phyloP scores from a whole-genome alignment of 2,888 invertebrate species.

The Allophyes oxyacanthae region DNA sequence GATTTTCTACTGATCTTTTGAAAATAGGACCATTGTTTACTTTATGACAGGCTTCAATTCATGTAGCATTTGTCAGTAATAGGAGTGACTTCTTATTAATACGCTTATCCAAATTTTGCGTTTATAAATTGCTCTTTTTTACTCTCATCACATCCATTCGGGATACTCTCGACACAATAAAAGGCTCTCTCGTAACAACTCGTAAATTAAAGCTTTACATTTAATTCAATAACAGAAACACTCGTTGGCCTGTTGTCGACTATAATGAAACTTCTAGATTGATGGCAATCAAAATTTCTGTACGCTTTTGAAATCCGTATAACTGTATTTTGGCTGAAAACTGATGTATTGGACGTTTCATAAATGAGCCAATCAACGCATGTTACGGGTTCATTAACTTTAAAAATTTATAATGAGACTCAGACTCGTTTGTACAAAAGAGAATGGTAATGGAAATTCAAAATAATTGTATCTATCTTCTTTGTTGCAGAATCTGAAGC shows the following conservation, averaged over 20 bases:
- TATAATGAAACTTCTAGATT: slow-evolving; percentile 45
- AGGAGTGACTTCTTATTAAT: too few relatives aligned
- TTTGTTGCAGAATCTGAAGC: background rate
- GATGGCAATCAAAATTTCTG: slow-evolving; percentile 49
- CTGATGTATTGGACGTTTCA: slow-evolving; percentile 28
- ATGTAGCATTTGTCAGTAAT: too few relatives aligned
- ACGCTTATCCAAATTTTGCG: too few relatives aligned
- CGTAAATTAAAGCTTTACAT: slow-evolving; percentile 1
- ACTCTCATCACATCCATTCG: background rate
- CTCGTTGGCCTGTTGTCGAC: slow-evolving; percentile 15
- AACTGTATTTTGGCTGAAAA: slow-evolving; percentile 29
- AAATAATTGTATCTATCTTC: background rate
- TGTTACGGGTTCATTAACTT: slow-evolving; percentile 18
- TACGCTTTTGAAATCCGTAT: slow-evolving; percentile 23
- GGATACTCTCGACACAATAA: background rate
- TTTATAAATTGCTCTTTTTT: too few relatives aligned
- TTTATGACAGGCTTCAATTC: too few relatives aligned
- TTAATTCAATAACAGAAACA: slow-evolving; percentile 29
- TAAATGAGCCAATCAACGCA: slow-evolving; percentile 36
- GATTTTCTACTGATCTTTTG: too few relatives aligned
- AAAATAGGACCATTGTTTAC: too few relatives aligned
- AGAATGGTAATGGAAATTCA: slow-evolving; percentile 4
- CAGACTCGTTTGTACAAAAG: slow-evolving; percentile 13
- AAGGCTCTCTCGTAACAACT: background rate
- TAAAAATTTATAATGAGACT: slow-evolving; percentile 11